Percentiles rank a stretch among this genome's conserved stretches.
phyloP scores from a whole-genome alignment of 2,113 vertebrate species.

The Phycodurus eques region DNA sequence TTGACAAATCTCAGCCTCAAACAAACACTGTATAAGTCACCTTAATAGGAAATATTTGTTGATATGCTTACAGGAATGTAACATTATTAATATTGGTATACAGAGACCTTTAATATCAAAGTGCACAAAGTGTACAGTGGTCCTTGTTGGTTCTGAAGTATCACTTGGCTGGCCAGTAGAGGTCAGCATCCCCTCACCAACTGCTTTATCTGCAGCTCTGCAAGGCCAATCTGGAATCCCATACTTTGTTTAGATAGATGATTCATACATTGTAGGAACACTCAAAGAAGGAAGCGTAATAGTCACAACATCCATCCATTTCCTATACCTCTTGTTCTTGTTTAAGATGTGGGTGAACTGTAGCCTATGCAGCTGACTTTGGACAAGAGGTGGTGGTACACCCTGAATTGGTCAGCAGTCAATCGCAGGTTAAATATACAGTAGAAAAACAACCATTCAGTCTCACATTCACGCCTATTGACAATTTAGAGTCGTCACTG shows the following conservation, averaged over 20 bases:
- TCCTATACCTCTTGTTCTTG: conserved; percentile 20
- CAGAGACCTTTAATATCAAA: background rate
- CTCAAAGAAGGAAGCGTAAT: conserved; percentile 27
- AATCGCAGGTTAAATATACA: no score
- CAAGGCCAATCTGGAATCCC: conserved; percentile 31
- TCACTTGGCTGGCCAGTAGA: conserved; percentile 46
- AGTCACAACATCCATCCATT: conserved; percentile 21
- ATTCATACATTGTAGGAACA: conserved; percentile 59
- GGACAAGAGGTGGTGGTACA: no score
- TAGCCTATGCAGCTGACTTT: no score
- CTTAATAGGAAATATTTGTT: background rate
- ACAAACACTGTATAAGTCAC: background rate
- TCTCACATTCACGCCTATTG: no score
- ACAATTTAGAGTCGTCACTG: no score
- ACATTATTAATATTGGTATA: background rate
- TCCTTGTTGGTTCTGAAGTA: background rate
- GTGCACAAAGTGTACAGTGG: background rate
- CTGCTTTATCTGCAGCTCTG: conserved; percentile 17
- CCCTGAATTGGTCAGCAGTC: no score
- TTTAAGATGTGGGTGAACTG: background rate
- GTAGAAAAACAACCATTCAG: no score
- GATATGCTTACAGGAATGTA: no score
- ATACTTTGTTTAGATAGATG: conserved; percentile 58
- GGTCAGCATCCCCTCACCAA: conserved; percentile 59
- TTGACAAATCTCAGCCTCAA: background rate